Evolutionary conservation across 2,797 vertebrate genomes (phyloP).

Genomic region (Chromis chromis): DNA sequence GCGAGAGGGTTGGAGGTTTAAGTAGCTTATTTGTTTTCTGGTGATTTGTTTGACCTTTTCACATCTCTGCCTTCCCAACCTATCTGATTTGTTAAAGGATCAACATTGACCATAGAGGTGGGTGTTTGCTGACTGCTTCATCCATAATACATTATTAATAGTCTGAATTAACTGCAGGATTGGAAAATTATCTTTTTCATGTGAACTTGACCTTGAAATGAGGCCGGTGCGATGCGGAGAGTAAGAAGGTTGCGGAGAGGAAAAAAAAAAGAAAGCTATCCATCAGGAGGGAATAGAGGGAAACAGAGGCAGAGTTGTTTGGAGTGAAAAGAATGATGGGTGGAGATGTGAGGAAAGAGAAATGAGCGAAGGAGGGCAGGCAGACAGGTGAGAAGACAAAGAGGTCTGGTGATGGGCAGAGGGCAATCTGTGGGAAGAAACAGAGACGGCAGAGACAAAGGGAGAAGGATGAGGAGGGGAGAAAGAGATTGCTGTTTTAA

Average conservation of each 20-base stretch:
- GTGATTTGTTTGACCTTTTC: slow-evolving; percentile 63
- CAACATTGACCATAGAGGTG: slow-evolving; percentile 26
- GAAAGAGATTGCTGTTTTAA: slow-evolving; percentile 65
- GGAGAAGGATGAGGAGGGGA: slow-evolving; percentile 35
- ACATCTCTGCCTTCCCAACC: slow-evolving; percentile 14
- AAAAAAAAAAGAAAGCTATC: slow-evolving; percentile 43
- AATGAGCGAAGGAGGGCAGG: slow-evolving; percentile 56
- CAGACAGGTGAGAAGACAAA: slow-evolving; percentile 70
- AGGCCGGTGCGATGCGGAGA: slow-evolving; percentile 35
- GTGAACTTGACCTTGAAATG: slow-evolving; percentile 63
- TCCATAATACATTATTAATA: slow-evolving; percentile 49
- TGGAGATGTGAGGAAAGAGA: slow-evolving; percentile 65
- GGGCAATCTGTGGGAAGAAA: slow-evolving; percentile 53
- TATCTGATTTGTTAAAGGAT: slow-evolving; percentile 39
- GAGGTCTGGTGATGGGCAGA: slow-evolving; percentile 64
- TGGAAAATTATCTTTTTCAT: slow-evolving; percentile 45
- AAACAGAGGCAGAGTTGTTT: slow-evolving; percentile 58
- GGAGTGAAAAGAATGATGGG: slow-evolving; percentile 68
- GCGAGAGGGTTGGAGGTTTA: background rate
- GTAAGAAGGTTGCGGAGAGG: background rate
- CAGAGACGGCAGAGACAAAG: slow-evolving; percentile 52
- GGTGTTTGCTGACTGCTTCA: slow-evolving; percentile 31
- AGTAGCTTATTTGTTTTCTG: slow-evolving; percentile 34
- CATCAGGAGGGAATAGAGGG: slow-evolving; percentile 36
- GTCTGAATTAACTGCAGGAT: slow-evolving; percentile 46